phyloP scores from a whole-genome alignment of 2,113 vertebrate species.

The Ceyx margarethae region DNA sequence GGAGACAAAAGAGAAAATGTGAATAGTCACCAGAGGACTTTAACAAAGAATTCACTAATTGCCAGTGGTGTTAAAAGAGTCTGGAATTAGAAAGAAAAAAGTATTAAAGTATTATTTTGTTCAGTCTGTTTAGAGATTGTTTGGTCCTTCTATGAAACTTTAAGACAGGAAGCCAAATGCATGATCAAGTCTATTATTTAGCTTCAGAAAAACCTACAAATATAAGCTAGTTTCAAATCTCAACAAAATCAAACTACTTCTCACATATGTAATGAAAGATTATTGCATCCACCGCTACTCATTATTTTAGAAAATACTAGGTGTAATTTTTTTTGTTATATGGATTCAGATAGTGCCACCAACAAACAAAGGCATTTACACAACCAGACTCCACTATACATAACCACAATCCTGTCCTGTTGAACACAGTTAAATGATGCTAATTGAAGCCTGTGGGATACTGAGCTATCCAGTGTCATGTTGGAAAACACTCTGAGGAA shows the following conservation, averaged over 20 bases:
- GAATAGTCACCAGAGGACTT: not conserved
- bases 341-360: not conserved
- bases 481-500: not conserved
- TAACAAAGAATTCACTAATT: not conserved
- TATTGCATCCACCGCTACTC: not conserved
- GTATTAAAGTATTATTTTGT: not conserved
- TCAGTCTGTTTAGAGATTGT: not conserved
- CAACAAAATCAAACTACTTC: not conserved
- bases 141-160: not conserved
- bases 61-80: not conserved
- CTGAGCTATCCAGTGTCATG: not conserved
- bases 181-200: not conserved
- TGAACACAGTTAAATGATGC: not conserved
- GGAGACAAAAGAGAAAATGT: not conserved
- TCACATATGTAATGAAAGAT: not conserved
- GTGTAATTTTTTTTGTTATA: not conserved
- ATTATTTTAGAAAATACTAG: not conserved
- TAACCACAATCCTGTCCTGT: not conserved
- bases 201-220: not conserved
- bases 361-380: not conserved
- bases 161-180: not conserved
- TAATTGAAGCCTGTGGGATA: not conserved
- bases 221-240: not conserved
- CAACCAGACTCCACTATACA: not conserved
- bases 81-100: not conserved